These are phyloP conservation scores for Clarias batrachus DNA, from an alignment of 2,113 vertebrate genomes.

Conservation along the genomic window DNA sequence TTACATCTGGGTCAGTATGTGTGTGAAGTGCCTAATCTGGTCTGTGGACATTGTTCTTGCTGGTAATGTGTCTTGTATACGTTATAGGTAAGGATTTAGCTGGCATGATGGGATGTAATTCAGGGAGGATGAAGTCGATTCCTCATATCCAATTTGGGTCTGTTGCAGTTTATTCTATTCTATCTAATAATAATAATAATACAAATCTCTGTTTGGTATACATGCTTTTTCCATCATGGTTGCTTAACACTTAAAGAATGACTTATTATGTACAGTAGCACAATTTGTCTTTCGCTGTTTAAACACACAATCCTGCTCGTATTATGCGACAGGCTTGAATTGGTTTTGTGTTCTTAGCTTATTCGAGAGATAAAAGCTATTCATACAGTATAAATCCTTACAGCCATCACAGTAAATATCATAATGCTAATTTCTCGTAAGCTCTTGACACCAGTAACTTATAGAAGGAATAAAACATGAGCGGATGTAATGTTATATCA, in stretches of 20 bases:
- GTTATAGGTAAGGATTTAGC: conserved; percentile 34
- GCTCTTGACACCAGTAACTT: background rate
- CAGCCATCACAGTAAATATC: background rate
- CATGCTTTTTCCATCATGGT: background rate
- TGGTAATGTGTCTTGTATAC: conserved; percentile 40
- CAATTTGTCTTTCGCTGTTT: background rate
- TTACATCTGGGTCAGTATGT: conserved; percentile 58
- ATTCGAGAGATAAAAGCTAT: background rate
- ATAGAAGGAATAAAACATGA: background rate
- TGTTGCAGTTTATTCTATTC: background rate
- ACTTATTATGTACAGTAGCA: background rate
- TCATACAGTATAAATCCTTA: background rate
- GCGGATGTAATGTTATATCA: background rate
- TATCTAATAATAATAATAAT: background rate
- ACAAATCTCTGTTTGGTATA: background rate
- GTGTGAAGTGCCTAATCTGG: conserved; percentile 51
- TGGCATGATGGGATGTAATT: conserved; percentile 32
- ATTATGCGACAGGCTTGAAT: background rate
- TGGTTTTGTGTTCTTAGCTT: background rate
- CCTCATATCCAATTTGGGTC: conserved; percentile 13
- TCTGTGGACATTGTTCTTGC: conserved; percentile 39
- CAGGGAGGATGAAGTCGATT: conserved; percentile 29
- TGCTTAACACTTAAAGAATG: background rate
- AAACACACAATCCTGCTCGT: too few species aligned
- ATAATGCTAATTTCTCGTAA: background rate